Conservation (phyloP, 37 sponge, comb jelly and placozoan genomes). For the Geodia barretti region DNA sequence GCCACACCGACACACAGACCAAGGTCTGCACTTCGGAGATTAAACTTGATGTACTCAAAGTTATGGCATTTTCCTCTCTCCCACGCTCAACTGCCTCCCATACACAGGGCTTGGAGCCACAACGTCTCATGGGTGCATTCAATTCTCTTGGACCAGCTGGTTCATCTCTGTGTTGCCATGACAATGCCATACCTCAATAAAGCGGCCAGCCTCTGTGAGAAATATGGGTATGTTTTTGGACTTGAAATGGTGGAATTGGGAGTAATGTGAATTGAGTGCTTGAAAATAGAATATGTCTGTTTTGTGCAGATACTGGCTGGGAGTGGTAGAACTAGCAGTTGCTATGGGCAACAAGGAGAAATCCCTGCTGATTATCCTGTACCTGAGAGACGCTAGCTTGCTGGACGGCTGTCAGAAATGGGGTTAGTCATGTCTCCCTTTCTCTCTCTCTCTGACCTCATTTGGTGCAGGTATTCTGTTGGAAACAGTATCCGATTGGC, state of each 20-base stretch:
- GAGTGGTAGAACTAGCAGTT: constrained; percentile 20
- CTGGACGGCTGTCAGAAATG: constrained; percentile 19
- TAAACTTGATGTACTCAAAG: not conserved
- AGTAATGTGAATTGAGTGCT: not conserved
- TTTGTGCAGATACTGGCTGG: constrained; percentile 34
- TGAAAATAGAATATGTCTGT: not conserved
- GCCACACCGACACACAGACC: not conserved
- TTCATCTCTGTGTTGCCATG: constrained; percentile 24
- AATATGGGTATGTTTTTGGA: constrained; percentile 5
- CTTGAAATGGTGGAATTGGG: too few species aligned
- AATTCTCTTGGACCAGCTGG: constrained; percentile 7
- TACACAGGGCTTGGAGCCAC: constrained; percentile 26
- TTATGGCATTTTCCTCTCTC: too few species aligned
- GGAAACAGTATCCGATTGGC: not conserved
- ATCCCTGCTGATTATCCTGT: constrained; percentile 13
- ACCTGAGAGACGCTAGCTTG: constrained; percentile 2
- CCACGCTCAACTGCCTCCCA: not conserved
- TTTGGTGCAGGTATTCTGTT: not conserved
- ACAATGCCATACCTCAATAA: not conserved
- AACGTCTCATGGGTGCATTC: not conserved
- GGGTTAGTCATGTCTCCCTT: too few species aligned
- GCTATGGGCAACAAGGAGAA: constrained; percentile 36
- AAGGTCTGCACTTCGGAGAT: not conserved
- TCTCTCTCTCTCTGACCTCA: too few species aligned
- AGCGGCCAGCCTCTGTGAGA: not conserved